Evolutionary conservation across 2,113 vertebrate species (phyloP).

Genomic region (Talpa occidentalis): DNA sequence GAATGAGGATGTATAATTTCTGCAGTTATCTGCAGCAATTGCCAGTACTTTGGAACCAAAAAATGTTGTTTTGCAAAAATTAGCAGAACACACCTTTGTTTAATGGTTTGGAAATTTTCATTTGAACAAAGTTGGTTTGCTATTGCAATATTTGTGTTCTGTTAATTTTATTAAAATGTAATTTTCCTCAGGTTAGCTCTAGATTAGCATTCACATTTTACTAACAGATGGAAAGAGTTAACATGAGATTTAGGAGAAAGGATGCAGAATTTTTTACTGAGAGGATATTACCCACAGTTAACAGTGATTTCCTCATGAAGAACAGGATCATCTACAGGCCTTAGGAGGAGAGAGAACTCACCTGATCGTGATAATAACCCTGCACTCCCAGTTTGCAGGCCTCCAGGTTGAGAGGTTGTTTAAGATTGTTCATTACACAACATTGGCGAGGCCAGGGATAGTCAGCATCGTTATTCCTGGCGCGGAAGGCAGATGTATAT

Average conservation of each 20-base stretch:
- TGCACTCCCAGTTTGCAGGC: constrained; percentile 88
- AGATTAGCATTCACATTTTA: not conserved
- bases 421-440: constrained; percentile 81
- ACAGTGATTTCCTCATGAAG: not conserved
- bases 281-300: not conserved
- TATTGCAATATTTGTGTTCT: not conserved
- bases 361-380: constrained; percentile 84
- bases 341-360: constrained; percentile 51
- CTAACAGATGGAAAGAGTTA: not conserved
- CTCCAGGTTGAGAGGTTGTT: constrained; percentile 73
- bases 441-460: constrained; percentile 89
- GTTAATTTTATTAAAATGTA: constrained; percentile 13
- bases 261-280: not conserved
- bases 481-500: constrained; percentile 83
- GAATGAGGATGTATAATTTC: not conserved
- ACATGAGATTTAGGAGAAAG: not conserved
- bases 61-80: not conserved
- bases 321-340: not conserved
- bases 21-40: not conserved
- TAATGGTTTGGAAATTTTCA: constrained; percentile 34
- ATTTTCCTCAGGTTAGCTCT: not conserved
- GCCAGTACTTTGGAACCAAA: not conserved
- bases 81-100: not conserved
- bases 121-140: not conserved
- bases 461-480: constrained; percentile 75